Evolutionary conservation across 2,113 vertebrate species (phyloP).

Genomic region (Taxidea taxus): DNA sequence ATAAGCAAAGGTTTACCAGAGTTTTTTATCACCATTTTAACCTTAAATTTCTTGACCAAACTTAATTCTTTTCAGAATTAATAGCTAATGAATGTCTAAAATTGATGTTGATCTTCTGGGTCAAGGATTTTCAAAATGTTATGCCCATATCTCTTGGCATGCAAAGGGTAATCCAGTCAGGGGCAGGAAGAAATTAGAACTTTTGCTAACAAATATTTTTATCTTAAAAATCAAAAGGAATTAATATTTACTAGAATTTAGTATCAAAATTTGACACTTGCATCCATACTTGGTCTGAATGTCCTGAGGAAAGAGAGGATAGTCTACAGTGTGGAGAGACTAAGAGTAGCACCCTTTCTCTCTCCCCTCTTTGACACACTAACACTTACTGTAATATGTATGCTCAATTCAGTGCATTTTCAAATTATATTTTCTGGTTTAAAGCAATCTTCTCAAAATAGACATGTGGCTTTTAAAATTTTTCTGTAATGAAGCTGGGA

Average conservation of each 20-base stretch:
- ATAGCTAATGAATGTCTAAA: neutral
- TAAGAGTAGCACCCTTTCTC: fast-evolving
- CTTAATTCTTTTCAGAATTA: constrained; percentile 7
- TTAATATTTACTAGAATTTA: neutral
- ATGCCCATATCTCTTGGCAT: neutral
- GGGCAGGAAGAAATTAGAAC: neutral
- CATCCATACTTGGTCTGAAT: neutral
- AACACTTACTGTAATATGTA: neutral
- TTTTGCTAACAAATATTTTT: constrained; percentile 16
- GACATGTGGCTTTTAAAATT: neutral
- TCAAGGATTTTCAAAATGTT: neutral
- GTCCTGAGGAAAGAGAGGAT: neutral
- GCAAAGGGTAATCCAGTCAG: neutral
- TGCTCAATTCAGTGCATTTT: neutral
- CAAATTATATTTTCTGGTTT: neutral
- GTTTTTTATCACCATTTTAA: neutral
- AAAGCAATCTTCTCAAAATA: neutral
- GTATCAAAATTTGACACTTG: neutral
- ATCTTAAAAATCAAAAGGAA: neutral
- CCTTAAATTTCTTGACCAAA: constrained; percentile 10
- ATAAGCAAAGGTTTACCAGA: constrained; percentile 15
- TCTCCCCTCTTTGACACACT: neutral
- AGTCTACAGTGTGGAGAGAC: neutral
- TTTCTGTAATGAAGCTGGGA: neutral
- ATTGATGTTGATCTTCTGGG: neutral